phyloP scores from a whole-genome alignment of 2,113 vertebrate species.

The Heterotilapia buettikoferi region DNA sequence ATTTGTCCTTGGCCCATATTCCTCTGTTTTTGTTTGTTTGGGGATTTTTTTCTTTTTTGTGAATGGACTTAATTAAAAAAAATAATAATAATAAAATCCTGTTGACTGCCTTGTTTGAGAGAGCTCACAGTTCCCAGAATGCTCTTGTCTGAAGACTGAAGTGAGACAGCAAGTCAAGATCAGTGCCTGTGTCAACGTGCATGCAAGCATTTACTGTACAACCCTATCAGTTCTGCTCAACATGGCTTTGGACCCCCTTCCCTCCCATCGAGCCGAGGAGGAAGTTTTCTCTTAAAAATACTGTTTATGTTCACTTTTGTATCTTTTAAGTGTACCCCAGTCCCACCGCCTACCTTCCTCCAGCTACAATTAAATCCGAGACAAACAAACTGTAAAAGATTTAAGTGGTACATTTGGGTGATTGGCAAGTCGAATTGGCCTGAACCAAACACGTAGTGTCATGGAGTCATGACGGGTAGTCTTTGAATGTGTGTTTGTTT shows the following conservation, averaged over 20 bases:
- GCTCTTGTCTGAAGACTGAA: constrained; percentile 46
- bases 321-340: constrained; percentile 4
- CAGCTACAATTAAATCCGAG: constrained; percentile 51
- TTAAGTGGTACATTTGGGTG: constrained; percentile 51
- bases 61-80: not conserved
- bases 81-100: not conserved
- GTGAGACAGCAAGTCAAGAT: constrained; percentile 57
- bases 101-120: constrained; percentile 63
- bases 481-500: constrained; percentile 68
- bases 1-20: constrained; percentile 15
- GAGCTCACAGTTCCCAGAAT: constrained; percentile 51
- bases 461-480: constrained; percentile 20
- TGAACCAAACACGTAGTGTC: constrained; percentile 4
- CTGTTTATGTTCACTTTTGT: constrained; percentile 58
- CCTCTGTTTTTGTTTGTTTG: not conserved
- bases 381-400: constrained; percentile 32
- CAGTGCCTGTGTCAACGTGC: constrained; percentile 72
- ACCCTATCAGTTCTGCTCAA: constrained; percentile 31
- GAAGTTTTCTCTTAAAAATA: constrained; percentile 31
- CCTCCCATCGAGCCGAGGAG: not conserved
- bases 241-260: constrained; percentile 18
- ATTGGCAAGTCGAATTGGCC: constrained; percentile 29
- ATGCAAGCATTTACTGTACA: constrained; percentile 62
- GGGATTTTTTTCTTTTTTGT: not conserved
- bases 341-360: not conserved